These are phyloP conservation scores for Excalfactoria chinensis DNA, from an alignment of 2,113 vertebrate species.

Conservation along the genomic window DNA sequence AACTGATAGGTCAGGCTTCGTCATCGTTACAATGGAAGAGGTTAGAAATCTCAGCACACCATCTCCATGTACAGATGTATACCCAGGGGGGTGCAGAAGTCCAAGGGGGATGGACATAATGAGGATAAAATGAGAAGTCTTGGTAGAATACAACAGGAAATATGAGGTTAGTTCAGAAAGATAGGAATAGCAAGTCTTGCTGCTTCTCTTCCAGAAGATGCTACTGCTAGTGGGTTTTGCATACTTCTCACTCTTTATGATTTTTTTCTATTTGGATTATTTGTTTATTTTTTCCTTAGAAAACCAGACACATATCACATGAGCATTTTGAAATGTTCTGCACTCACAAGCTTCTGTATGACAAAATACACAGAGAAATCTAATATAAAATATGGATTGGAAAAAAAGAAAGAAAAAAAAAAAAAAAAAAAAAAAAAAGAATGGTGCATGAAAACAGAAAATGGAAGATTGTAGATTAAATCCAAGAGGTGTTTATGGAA, in stretches of 20 bases:
- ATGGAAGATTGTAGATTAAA: slow-evolving; percentile 57
- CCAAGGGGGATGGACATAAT: not conserved
- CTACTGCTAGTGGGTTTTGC: not conserved
- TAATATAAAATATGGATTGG: slow-evolving; percentile 52
- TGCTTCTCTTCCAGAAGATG: slow-evolving; percentile 25
- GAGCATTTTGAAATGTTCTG: slow-evolving; percentile 28
- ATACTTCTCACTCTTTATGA: not conserved
- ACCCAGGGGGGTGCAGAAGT: not conserved
- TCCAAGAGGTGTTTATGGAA: slow-evolving; percentile 74
- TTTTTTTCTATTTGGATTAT: not conserved
- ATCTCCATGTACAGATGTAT: not conserved
- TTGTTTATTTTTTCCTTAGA: not conserved
- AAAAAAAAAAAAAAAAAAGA: not conserved
- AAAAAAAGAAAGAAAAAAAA: not conserved
- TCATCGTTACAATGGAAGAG: not conserved
- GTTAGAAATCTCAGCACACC: not conserved
- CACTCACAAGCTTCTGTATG: slow-evolving; percentile 31
- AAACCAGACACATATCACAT: slow-evolving; percentile 34
- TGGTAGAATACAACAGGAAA: not conserved
- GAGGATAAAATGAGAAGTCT: not conserved
- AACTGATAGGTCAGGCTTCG: not conserved
- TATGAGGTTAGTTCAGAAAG: not conserved
- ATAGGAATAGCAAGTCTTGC: not conserved
- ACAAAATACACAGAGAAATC: slow-evolving; percentile 45
- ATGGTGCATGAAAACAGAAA: slow-evolving; percentile 37